Evolutionary conservation across 2,888 invertebrate species (phyloP).

Genomic region (Chloroclystis v-ata): DNA sequence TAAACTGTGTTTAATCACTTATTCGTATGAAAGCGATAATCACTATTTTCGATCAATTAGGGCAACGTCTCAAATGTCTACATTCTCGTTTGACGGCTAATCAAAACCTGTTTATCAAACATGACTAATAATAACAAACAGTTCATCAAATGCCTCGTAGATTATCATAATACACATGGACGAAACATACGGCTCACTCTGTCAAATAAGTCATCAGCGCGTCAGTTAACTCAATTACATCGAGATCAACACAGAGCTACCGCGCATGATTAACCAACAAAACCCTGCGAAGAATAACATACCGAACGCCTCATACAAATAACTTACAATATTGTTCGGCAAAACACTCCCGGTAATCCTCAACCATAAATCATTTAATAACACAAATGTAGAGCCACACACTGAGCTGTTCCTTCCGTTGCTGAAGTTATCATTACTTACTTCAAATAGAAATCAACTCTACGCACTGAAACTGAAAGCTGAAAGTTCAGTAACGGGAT

Average conservation of each 20-base stretch:
- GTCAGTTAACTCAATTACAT: constrained; percentile 77
- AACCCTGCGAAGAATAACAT: constrained; percentile 37
- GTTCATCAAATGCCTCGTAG: constrained; percentile 47
- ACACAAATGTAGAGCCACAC: constrained; percentile 76
- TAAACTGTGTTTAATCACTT: neutral
- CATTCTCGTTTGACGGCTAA: constrained; percentile 24
- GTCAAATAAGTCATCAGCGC: constrained; percentile 77
- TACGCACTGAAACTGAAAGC: constrained; percentile 27
- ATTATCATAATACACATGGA: constrained; percentile 54
- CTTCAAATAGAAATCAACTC: constrained; percentile 33
- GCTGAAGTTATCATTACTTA: constrained; percentile 44
- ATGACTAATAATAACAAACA: constrained; percentile 41
- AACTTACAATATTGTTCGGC: constrained; percentile 51
- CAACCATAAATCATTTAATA: constrained; percentile 77
- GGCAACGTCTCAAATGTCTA: neutral
- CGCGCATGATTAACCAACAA: constrained; percentile 64
- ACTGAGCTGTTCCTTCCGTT: constrained; percentile 74
- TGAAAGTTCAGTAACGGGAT: constrained; percentile 24
- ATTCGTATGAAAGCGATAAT: too few species aligned
- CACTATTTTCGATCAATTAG: too few species aligned
- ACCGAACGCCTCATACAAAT: constrained; percentile 42
- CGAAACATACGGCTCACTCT: constrained; percentile 67
- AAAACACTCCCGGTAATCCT: constrained; percentile 58
- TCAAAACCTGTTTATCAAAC: constrained; percentile 35
- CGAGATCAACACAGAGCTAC: constrained; percentile 75